These are phyloP conservation scores for Regulus satrapa DNA, from an alignment of 2,113 vertebrate species.

Conservation along the genomic window DNA sequence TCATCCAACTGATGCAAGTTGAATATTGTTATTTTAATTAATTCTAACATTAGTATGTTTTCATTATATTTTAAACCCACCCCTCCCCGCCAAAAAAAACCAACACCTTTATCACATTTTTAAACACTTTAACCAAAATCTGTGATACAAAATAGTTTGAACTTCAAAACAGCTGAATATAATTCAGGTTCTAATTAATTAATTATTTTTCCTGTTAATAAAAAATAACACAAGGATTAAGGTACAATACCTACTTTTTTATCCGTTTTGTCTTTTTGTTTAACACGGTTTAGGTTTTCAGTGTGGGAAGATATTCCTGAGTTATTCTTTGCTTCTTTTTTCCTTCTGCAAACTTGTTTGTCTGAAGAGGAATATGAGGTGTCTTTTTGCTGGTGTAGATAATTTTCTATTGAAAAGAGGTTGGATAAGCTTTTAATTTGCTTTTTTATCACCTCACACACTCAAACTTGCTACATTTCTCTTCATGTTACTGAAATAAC, in stretches of 20 bases:
- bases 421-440: background rate
- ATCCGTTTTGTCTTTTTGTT: background rate
- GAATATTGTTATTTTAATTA: background rate
- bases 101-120: background rate
- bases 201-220: background rate
- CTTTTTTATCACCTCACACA: background rate
- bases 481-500: background rate
- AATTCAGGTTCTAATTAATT: background rate
- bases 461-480: background rate
- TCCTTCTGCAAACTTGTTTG: background rate
- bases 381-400: background rate
- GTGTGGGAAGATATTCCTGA: background rate
- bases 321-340: conserved; percentile 7
- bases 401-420: conserved; percentile 25
- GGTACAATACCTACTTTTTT: conserved; percentile 17
- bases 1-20: background rate
- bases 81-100: too few relatives aligned
- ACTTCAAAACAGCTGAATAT: background rate
- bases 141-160: background rate
- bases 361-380: background rate
- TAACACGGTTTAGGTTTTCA: background rate
- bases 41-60: background rate
- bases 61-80: background rate
- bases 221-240: background rate
- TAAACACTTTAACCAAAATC: background rate